Percentiles rank a stretch among this genome's conserved stretches.
Conservation (phyloP, 2,888 invertebrate genomes). For the Thumatha senex region DNA sequence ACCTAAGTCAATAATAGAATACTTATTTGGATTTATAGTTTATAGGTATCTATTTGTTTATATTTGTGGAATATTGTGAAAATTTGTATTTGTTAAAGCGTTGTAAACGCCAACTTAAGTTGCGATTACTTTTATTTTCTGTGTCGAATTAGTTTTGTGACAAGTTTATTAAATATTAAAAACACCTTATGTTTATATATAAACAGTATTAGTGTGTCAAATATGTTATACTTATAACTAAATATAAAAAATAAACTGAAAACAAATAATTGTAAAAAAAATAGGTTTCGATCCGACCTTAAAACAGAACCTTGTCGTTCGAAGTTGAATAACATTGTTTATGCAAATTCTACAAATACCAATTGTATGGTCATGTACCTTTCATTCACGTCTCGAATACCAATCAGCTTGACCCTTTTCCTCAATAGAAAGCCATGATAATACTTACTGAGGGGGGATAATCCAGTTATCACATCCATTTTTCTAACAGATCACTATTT, state of each 20-base stretch:
- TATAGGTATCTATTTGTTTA: no score
- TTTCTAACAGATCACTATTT: conserved; percentile 46
- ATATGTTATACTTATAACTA: background rate
- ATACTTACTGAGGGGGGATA: conserved; percentile 72
- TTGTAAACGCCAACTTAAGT: no score
- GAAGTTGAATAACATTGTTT: background rate
- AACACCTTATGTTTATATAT: no score
- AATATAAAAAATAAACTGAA: background rate
- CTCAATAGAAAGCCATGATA: conserved; percentile 30
- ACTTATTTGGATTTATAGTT: no score
- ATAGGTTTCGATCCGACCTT: background rate
- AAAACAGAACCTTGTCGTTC: no score
- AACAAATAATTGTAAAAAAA: background rate
- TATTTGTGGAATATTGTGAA: no score
- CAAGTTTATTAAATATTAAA: background rate
- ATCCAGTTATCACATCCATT: conserved; percentile 74
- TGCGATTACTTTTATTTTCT: background rate
- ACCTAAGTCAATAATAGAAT: no score
- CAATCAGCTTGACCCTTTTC: conserved; percentile 31
- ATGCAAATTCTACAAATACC: conserved; percentile 25
- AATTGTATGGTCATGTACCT: conserved; percentile 29
- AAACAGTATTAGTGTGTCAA: background rate
- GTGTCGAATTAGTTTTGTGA: conserved; percentile 2
- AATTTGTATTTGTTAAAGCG: no score
- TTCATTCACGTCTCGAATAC: conserved; percentile 22